A percentile compares a stretch with the other conserved stretches of the same genome.
phyloP scores from a whole-genome alignment of 1,140 invertebrate genomes.

The Aphelinus certus region DNA sequence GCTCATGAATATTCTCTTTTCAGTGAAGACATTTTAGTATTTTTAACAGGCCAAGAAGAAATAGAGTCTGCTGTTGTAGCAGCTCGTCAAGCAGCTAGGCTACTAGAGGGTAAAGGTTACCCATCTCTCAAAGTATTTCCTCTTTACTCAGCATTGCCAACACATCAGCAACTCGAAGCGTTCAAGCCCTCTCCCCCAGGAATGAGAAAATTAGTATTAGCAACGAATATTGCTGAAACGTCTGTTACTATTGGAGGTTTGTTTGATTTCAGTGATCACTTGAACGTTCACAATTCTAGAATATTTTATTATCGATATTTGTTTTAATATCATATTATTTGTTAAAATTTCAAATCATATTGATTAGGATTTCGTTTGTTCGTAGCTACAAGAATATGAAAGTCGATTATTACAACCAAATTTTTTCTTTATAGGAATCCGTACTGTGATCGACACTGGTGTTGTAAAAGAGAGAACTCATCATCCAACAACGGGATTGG shows the following conservation, averaged over 20 bases:
- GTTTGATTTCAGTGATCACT: slow-evolving; percentile 19
- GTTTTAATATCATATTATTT: background rate
- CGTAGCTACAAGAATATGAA: background rate
- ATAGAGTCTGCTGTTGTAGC: slow-evolving; percentile 88
- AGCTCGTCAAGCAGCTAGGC: slow-evolving; percentile 79
- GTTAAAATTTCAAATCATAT: background rate
- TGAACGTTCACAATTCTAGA: background rate
- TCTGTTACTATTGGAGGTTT: slow-evolving; percentile 89
- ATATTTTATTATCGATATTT: background rate
- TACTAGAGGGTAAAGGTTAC: slow-evolving; percentile 65
- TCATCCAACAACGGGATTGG: slow-evolving; percentile 84
- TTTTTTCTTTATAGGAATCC: slow-evolving; percentile 73
- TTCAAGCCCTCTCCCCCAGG: slow-evolving; percentile 75
- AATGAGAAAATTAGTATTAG: slow-evolving; percentile 88
- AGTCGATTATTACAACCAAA: slow-evolving; percentile 15
- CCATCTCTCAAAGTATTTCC: slow-evolving; percentile 77
- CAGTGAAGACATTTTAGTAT: slow-evolving; percentile 93
- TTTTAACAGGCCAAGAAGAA: slow-evolving; percentile 98
- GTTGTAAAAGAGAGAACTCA: slow-evolving; percentile 90
- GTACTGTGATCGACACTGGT: slow-evolving; percentile 94
- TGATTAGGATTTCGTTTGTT: background rate
- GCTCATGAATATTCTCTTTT: slow-evolving; percentile 35
- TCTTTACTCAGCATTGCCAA: slow-evolving; percentile 84
- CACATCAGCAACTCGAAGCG: slow-evolving; percentile 80
- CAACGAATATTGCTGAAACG: slow-evolving; percentile 99